Evolutionary conservation across 53 echinoderm and acorn worm genomes (phyloP).

Genomic region (Paelopatides confundens): DNA sequence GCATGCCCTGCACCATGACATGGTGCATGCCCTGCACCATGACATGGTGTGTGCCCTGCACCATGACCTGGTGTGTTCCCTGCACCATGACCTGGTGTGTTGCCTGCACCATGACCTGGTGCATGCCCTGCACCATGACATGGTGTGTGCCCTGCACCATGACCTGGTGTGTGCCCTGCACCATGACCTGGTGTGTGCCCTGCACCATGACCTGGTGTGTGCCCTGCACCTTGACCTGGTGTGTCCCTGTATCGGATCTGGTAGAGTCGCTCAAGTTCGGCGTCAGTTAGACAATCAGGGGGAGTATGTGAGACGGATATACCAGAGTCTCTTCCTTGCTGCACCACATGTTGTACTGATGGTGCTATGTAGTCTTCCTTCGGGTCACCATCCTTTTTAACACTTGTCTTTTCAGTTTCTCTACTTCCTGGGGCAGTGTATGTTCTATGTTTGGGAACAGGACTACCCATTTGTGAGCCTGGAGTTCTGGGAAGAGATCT

Average conservation of each 20-base stretch:
- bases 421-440: not conserved
- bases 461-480: not conserved
- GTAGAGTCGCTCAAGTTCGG: conserved; percentile 63
- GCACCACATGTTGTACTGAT: not conserved
- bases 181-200: no score
- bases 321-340: conserved; percentile 26
- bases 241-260: conserved; percentile 17
- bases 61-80: no score
- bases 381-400: not conserved
- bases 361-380: not conserved
- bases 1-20: no score
- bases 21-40: no score
- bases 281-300: conserved; percentile 79
- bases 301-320: not conserved
- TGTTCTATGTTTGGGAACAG: not conserved
- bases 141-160: not conserved
- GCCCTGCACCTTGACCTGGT: not conserved
- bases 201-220: not conserved
- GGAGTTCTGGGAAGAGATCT: not conserved
- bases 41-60: not conserved
- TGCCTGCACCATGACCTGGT: no score
- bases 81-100: no score
- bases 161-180: not conserved
- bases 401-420: not conserved
- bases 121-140: no score